These are phyloP conservation scores for Ambastaia sidthimunki DNA, from an alignment of 2,797 vertebrate species.

Conservation along the genomic window DNA sequence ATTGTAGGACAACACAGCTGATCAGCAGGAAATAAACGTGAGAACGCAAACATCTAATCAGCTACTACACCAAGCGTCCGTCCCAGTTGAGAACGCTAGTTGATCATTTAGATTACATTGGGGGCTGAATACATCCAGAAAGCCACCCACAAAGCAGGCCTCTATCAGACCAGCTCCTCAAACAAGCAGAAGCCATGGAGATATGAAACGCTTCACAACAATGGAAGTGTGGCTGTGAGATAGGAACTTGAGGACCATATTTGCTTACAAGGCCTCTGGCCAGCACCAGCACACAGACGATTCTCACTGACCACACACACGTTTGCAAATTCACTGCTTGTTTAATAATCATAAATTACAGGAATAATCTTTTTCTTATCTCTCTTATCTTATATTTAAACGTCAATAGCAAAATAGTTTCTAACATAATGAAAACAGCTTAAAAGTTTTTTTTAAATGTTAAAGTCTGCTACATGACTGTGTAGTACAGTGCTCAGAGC, in stretches of 20 bases:
- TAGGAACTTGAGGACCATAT: constrained; percentile 54
- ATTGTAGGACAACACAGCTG: constrained; percentile 57
- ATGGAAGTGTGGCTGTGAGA: constrained; percentile 63
- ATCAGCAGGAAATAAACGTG: constrained; percentile 50
- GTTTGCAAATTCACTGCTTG: constrained; percentile 27
- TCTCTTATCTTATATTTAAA: constrained; percentile 18
- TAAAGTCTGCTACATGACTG: not conserved
- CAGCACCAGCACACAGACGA: constrained; percentile 39
- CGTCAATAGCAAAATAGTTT: not conserved
- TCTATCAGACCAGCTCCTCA: constrained; percentile 62
- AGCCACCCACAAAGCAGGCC: constrained; percentile 61
- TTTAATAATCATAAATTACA: constrained; percentile 20
- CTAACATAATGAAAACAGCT: not conserved
- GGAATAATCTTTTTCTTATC: constrained; percentile 27
- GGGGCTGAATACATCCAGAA: constrained; percentile 57
- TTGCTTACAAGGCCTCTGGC: constrained; percentile 55
- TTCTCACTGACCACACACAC: constrained; percentile 49
- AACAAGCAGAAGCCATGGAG: constrained; percentile 65
- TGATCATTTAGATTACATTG: constrained; percentile 58
- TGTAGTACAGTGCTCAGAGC: constrained; percentile 18
- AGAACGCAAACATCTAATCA: constrained; percentile 55
- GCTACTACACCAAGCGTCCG: constrained; percentile 34
- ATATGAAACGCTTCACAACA: constrained; percentile 60
- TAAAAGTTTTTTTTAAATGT: not conserved
- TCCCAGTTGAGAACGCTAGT: constrained; percentile 46